Conservation (phyloP, 92 coral and sea anemone genomes). For the Epizoanthus scotinus region DNA sequence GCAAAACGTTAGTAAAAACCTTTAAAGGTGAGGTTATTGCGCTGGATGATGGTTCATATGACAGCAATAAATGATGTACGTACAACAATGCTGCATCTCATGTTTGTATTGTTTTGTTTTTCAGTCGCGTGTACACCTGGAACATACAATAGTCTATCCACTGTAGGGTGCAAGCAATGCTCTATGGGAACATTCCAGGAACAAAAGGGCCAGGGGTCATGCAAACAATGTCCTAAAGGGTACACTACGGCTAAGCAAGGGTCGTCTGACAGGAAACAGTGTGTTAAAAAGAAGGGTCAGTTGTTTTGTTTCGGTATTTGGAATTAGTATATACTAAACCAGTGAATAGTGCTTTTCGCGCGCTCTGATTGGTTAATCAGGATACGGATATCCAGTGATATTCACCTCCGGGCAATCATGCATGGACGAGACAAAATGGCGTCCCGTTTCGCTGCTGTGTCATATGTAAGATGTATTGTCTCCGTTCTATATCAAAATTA, state of each 20-base stretch:
- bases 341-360: too few relatives aligned
- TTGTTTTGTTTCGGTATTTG: too few relatives aligned
- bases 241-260: neutral
- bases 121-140: constrained; percentile 10
- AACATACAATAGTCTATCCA: neutral
- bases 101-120: neutral
- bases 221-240: neutral
- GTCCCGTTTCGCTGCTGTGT: too few relatives aligned
- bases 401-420: too few relatives aligned
- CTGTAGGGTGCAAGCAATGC: neutral
- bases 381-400: too few relatives aligned
- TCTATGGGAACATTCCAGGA: neutral
- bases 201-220: neutral
- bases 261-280: neutral
- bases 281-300: neutral
- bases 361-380: too few relatives aligned
- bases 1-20: too few relatives aligned
- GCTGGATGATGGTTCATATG: neutral
- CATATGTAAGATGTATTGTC: too few relatives aligned
- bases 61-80: too few relatives aligned
- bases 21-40: neutral
- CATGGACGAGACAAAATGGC: too few relatives aligned
- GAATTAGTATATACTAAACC: too few relatives aligned
- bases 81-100: neutral
- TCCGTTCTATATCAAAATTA: too few relatives aligned